Evolutionary conservation across 2,888 invertebrate species (phyloP), one percentile per base, ranked within the genome.

Genomic region (Papilio gigon): DNA sequence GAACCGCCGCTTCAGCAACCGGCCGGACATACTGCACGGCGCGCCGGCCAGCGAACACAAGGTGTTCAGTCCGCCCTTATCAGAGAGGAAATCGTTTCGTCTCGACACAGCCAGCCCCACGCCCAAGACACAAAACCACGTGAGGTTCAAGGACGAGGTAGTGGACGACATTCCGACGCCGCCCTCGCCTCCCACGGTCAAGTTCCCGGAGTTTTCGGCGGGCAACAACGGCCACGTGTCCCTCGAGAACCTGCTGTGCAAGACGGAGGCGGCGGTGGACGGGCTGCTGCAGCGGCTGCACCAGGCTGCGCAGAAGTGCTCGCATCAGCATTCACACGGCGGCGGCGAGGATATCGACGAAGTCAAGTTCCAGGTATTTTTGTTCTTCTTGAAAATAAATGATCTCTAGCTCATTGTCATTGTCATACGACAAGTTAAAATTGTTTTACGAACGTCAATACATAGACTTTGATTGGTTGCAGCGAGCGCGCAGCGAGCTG

Each of bases 341-440:
- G 96, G 96, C 1, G 95, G 96, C 0, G 93, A 94, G 68, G 94
- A 94, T 75, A 95, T 96, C 76, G 95, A 95, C 77, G 96, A 96
- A 81, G 93, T 94, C 50, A 95, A 96, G 82, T 96, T 96, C 81
- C 95, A 95, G 90, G 94, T 94, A 78, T 22, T 35, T 44, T 40
- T n/a, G n/a, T n/a, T 37, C 37, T 37, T 4, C 6, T 33, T 33
- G 3, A 33, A 1, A 9, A 33, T 6, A 33, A 33, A 33, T 33
- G 6, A 33, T 33, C 1, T 6, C 1, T 33, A 1, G 6, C 6
- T 9, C 6, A 33, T 33, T n/a, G n/a, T n/a, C n/a, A n/a, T n/a
- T n/a, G n/a, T n/a, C n/a, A n/a, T n/a, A n/a, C n/a, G n/a, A n/a
- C n/a, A n/a, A n/a, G n/a, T n/a, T n/a, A n/a, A n/a, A n/a, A n/a